A percentile compares a stretch with the other conserved stretches of the same genome.
Evolutionary conservation across 1,140 invertebrate species (phyloP).

Genomic region (Xylocopa sonorina): DNA sequence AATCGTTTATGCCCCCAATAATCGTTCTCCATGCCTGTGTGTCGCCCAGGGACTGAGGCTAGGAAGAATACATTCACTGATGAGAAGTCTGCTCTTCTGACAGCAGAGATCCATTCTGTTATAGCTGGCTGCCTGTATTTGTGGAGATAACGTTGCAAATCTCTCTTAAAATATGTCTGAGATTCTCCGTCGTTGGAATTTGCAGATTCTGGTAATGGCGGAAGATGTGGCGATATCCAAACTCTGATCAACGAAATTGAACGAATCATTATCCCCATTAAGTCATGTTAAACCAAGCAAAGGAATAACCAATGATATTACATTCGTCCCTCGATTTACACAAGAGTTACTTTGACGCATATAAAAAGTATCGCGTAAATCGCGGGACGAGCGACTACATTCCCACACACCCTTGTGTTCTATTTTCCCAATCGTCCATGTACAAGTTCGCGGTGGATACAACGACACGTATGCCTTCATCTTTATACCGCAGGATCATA

Average conservation of each 20-base stretch:
- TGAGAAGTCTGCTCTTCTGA: constrained; percentile 91
- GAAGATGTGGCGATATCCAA: constrained; percentile 93
- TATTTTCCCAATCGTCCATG: constrained; percentile 94
- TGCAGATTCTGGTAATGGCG: constrained; percentile 82
- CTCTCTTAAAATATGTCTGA: constrained; percentile 91
- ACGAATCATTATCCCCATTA: constrained; percentile 7
- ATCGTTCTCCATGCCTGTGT: constrained; percentile 83
- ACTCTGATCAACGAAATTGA: constrained; percentile 66
- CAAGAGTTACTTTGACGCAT: too few species aligned
- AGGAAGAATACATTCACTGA: constrained; percentile 92
- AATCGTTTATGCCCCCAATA: constrained; percentile 90
- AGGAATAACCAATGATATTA: constrained; percentile 25
- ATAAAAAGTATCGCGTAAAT: too few species aligned
- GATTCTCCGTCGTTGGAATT: constrained; percentile 89
- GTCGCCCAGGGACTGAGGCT: constrained; percentile 91
- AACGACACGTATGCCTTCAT: constrained; percentile 91
- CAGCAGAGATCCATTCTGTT: constrained; percentile 87
- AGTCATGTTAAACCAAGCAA: background rate
- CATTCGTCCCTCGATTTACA: too few species aligned
- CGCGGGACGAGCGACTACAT: too few species aligned
- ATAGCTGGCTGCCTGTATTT: constrained; percentile 88
- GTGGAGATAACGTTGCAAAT: constrained; percentile 91
- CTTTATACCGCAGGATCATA: constrained; percentile 92
- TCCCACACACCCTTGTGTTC: constrained; percentile 91
- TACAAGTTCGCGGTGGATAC: constrained; percentile 97